Evolutionary conservation across 2,888 invertebrate species (phyloP).

Genomic region (Cephus pygmeus): DNA sequence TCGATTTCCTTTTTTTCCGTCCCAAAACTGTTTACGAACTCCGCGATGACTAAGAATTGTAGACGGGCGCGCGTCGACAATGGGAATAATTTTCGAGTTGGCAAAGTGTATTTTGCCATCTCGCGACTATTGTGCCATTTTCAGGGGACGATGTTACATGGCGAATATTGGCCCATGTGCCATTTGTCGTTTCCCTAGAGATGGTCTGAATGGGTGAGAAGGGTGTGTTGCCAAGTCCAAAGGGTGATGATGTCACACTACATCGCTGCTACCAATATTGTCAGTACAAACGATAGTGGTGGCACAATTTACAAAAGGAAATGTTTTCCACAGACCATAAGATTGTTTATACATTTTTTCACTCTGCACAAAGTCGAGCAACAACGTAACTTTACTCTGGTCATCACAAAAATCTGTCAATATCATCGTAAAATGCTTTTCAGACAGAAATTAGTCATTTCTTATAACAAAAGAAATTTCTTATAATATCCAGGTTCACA

Average conservation of each 20-base stretch:
- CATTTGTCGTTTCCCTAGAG: neutral
- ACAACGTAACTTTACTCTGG: neutral
- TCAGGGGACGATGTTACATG: neutral
- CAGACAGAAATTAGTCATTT: no score
- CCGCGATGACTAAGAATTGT: neutral
- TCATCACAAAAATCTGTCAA: neutral
- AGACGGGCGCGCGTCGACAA: neutral
- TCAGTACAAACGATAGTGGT: no score
- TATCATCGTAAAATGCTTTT: neutral
- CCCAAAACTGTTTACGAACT: neutral
- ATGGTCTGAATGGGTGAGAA: neutral
- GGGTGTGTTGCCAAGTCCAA: neutral
- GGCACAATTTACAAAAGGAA: no score
- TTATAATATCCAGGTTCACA: neutral
- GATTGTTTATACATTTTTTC: no score
- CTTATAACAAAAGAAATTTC: neutral
- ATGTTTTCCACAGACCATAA: no score
- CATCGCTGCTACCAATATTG: neutral
- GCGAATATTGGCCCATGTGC: neutral
- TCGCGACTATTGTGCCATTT: neutral
- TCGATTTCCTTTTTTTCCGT: neutral
- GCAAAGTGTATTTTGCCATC: neutral
- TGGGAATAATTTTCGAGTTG: neutral
- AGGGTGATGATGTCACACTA: neutral
- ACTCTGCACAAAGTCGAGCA: neutral